Evolutionary conservation across 2,113 vertebrate species (phyloP).

Genomic region (Prochilodus magdalenae): DNA sequence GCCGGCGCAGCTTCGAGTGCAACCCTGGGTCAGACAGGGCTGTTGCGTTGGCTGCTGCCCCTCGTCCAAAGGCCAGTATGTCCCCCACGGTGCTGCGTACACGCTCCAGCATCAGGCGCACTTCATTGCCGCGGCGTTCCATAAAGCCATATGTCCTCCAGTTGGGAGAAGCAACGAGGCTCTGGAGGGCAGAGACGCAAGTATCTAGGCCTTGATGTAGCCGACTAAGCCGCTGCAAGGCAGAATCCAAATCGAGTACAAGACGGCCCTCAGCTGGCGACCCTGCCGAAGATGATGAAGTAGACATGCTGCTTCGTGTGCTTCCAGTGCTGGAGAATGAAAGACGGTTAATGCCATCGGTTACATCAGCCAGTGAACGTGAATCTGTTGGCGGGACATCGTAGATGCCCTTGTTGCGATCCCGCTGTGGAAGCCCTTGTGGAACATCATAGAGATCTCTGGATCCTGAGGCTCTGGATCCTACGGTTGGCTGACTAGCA

Average conservation of each 20-base stretch:
- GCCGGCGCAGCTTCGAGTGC: constrained; percentile 86
- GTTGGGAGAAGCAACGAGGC: constrained; percentile 77
- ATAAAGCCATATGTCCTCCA: constrained; percentile 88
- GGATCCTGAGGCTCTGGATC: no score
- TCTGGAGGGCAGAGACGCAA: constrained; percentile 78
- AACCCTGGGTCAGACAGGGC: constrained; percentile 82
- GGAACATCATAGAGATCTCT: constrained; percentile 90
- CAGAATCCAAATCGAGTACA: constrained; percentile 83
- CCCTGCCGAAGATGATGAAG: constrained; percentile 88
- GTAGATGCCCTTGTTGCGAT: constrained; percentile 82
- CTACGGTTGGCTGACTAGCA: constrained; percentile 63
- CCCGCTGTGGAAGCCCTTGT: constrained; percentile 76
- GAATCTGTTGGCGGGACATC: constrained; percentile 83
- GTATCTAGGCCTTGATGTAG: constrained; percentile 85
- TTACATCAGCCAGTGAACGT: constrained; percentile 78
- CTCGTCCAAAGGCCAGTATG: constrained; percentile 85
- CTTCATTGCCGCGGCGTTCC: constrained; percentile 87
- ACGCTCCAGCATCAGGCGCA: constrained; percentile 82
- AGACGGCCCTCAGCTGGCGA: constrained; percentile 78
- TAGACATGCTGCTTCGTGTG: constrained; percentile 96
- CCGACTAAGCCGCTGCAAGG: constrained; percentile 81
- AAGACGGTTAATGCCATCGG: constrained; percentile 89
- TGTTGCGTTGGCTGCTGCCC: constrained; percentile 81
- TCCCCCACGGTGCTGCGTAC: constrained; percentile 82
- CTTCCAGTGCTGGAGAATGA: constrained; percentile 96